A percentile compares a stretch with the other conserved stretches of the same genome.
Conservation (phyloP, 2,113 vertebrate species). For the Tetrax tetrax region DNA sequence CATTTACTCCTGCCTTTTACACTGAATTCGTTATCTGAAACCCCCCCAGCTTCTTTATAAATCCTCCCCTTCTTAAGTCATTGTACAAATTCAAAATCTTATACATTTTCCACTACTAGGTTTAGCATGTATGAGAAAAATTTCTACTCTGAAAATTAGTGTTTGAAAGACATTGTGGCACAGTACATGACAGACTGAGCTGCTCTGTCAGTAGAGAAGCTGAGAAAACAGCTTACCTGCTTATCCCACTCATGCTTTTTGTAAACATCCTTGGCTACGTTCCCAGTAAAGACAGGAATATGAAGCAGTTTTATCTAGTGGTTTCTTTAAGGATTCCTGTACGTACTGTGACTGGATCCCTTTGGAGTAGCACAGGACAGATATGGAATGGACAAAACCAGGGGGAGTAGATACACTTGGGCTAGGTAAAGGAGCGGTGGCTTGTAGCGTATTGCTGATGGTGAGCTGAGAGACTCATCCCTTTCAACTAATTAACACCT, state of each 20-base stretch:
- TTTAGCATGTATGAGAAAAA: neutral
- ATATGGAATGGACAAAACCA: neutral
- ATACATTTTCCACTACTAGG: neutral
- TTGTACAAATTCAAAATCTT: neutral
- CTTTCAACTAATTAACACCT: neutral
- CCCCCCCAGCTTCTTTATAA: neutral
- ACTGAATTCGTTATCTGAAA: neutral
- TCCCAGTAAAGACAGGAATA: neutral
- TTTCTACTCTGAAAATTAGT: neutral
- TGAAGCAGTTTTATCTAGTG: neutral
- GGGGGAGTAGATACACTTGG: neutral
- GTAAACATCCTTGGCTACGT: neutral
- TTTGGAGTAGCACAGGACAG: neutral
- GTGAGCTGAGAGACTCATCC: neutral
- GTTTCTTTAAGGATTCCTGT: neutral
- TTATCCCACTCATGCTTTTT: neutral
- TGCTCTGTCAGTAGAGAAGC: neutral
- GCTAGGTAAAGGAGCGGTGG: neutral
- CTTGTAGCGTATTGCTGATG: neutral
- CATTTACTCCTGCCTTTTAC: neutral
- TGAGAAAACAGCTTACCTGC: constrained; percentile 8
- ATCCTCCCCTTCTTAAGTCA: neutral
- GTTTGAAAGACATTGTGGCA: neutral
- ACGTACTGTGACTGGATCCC: neutral
- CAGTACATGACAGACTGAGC: neutral